A percentile compares a stretch with the other conserved stretches of the same genome.
phyloP scores from a whole-genome alignment of 2,888 invertebrate species.

The Drymonia ruficornis region DNA sequence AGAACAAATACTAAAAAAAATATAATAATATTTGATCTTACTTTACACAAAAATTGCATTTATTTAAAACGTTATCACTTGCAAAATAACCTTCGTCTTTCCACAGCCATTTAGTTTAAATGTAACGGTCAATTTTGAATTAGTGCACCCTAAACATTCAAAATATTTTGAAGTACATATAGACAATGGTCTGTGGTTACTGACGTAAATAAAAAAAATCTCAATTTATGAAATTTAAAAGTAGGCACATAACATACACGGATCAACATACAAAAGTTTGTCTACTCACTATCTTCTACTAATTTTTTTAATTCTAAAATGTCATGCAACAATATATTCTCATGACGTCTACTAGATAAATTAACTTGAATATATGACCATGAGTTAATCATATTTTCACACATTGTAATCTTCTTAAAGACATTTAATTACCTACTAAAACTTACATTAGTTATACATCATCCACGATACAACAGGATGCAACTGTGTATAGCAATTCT shows the following conservation, averaged over 20 bases:
- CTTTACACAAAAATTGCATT: neutral
- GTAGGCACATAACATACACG: too few relatives aligned
- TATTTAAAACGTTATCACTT: slow-evolving; percentile 6
- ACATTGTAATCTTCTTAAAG: neutral
- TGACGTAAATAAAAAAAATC: neutral
- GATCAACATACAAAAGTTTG: too few relatives aligned
- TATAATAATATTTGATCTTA: too few relatives aligned
- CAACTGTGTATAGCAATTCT: slow-evolving; percentile 12
- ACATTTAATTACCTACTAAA: too few relatives aligned
- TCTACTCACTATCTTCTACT: too few relatives aligned
- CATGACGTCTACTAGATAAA: neutral
- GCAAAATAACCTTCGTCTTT: slow-evolving; percentile 18
- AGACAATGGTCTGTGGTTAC: slow-evolving; percentile 24
- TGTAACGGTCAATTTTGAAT: slow-evolving; percentile 9
- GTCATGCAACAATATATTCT: neutral
- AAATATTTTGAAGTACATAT: neutral
- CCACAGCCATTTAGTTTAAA: slow-evolving; percentile 47
- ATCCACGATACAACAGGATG: too few relatives aligned
- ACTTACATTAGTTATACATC: too few relatives aligned
- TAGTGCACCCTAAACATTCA: slow-evolving; percentile 4
- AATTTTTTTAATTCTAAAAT: neutral
- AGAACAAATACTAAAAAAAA: too few relatives aligned
- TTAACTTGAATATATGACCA: neutral
- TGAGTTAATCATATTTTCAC: neutral
- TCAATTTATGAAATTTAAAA: neutral